Percentiles rank a stretch among this genome's conserved stretches.
Conservation (phyloP, 1,140 invertebrate genomes). For the Rhopalosiphum padi region DNA sequence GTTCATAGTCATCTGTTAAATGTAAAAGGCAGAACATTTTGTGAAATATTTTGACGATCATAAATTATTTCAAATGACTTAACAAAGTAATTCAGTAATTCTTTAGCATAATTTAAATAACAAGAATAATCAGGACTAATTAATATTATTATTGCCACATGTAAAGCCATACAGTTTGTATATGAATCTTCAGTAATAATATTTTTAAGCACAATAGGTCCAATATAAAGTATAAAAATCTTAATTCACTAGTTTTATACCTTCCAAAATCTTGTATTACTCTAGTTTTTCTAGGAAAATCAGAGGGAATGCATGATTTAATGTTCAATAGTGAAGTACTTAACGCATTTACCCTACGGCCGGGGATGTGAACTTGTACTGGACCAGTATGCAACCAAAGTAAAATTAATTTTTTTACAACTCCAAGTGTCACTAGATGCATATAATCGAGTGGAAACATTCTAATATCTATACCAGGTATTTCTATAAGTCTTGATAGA, state of each 20-base stretch:
- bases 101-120: not conserved
- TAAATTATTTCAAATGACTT: not conserved
- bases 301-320: not conserved
- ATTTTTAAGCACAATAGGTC: not conserved
- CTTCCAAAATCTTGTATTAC: not conserved
- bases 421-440: not conserved
- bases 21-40: not conserved
- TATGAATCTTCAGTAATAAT: not conserved
- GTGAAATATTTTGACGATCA: not conserved
- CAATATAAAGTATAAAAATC: not conserved
- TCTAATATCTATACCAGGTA: not conserved
- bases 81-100: not conserved
- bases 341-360: not conserved
- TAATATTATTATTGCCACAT: not conserved
- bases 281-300: conserved; percentile 10
- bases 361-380: not conserved
- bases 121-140: not conserved
- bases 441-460: conserved; percentile 15
- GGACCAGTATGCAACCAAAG: not conserved
- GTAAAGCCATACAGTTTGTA: not conserved
- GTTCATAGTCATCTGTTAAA: not conserved
- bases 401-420: conserved; percentile 16
- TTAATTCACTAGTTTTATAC: not conserved
- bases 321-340: not conserved
- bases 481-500: not conserved